Conservation (phyloP, 1,140 invertebrate species). For the Hyphantria cunea region DNA sequence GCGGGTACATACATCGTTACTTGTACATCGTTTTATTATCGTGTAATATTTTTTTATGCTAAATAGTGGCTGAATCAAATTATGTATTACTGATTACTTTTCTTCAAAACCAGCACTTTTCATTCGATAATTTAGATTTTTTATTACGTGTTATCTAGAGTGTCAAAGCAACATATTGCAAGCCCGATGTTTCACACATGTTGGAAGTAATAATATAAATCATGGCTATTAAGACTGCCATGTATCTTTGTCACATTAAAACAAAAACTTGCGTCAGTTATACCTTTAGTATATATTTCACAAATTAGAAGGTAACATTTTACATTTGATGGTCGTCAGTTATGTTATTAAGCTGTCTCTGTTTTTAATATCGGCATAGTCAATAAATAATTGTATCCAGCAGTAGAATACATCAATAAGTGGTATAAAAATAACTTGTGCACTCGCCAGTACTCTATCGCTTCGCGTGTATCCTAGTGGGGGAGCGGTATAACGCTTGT, state of each 20-base stretch:
- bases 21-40: slow-evolving; percentile 16
- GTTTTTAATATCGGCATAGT: slow-evolving; percentile 1
- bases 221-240: not conserved
- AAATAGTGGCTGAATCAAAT: slow-evolving; percentile 12
- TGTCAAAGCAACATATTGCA: not conserved
- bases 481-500: slow-evolving; percentile 62
- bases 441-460: slow-evolving; percentile 44
- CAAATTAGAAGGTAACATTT: not conserved
- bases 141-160: not conserved
- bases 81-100: slow-evolving; percentile 1
- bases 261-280: not conserved
- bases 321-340: slow-evolving; percentile 11
- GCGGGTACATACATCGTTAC: slow-evolving; percentile 21
- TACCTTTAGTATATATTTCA: not conserved
- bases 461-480: slow-evolving; percentile 57
- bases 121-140: not conserved
- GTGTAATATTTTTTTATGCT: slow-evolving; percentile 22
- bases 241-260: not conserved
- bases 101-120: not conserved
- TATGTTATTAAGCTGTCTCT: slow-evolving; percentile 3
- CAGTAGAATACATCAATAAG: slow-evolving; percentile 15
- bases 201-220: not conserved
- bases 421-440: slow-evolving; percentile 34
- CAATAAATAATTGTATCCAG: slow-evolving; percentile 23
- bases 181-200: not conserved